phyloP scores from a whole-genome alignment of 2,797 vertebrate species.

The Allobates femoralis region DNA sequence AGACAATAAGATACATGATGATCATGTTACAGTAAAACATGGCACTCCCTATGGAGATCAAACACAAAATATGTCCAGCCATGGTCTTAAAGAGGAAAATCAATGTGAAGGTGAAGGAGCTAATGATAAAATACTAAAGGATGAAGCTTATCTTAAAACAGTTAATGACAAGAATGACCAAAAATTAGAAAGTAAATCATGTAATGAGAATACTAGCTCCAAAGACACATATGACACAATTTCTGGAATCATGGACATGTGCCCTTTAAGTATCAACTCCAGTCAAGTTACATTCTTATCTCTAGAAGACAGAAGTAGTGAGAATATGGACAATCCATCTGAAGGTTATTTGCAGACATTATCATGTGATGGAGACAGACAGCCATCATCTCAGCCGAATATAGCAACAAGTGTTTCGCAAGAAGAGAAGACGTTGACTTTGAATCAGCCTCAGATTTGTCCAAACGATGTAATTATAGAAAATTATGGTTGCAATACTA shows the following conservation, averaged over 20 bases:
- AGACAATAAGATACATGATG: background rate
- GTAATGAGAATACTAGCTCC: background rate
- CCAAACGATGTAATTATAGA: background rate
- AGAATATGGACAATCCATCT: background rate
- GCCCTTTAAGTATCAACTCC: background rate
- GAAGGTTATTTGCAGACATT: background rate
- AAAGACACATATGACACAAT: background rate
- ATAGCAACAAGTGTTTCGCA: background rate
- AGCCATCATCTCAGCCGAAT: background rate
- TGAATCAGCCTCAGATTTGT: background rate
- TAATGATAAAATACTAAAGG: background rate
- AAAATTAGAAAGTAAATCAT: background rate
- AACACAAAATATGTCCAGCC: background rate
- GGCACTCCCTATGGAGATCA: background rate
- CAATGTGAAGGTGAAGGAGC: background rate
- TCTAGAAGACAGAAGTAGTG: background rate
- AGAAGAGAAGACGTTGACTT: background rate
- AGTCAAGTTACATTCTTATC: background rate
- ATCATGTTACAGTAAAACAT: background rate
- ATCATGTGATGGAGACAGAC: background rate
- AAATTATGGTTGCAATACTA: background rate
- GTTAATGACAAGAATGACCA: background rate
- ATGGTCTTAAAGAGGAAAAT: background rate
- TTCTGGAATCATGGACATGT: background rate
- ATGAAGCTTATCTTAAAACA: background rate